Conservation (phyloP, 2,888 invertebrate genomes). For the Gastrophysa polygoni region DNA sequence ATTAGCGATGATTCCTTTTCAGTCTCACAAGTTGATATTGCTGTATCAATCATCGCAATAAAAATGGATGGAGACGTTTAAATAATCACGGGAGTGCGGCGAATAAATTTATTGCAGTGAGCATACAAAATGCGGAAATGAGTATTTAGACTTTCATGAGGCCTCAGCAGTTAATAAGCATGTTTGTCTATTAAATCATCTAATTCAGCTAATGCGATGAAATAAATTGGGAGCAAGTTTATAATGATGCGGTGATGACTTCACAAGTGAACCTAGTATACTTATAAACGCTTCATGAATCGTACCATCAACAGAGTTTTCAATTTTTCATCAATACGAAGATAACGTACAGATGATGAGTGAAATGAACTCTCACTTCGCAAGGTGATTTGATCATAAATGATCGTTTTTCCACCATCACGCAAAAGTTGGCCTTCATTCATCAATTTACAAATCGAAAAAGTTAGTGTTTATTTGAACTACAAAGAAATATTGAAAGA, state of each 20-base stretch:
- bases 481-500: no score
- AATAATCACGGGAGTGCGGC: conserved; percentile 8
- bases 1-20: neutral
- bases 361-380: no score
- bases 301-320: no score
- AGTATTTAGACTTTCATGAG: conserved; percentile 12
- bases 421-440: no score
- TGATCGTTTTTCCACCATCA: no score
- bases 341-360: no score
- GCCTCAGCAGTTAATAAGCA: conserved; percentile 10
- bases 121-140: conserved; percentile 17
- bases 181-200: conserved; percentile 16
- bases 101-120: conserved; percentile 13
- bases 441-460: no score
- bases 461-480: no score
- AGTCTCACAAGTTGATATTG: neutral
- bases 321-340: no score
- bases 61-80: conserved; percentile 11
- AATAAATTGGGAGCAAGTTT: conserved; percentile 6
- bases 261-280: no score
- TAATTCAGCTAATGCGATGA: conserved; percentile 11
- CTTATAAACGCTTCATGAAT: no score
- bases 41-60: conserved; percentile 7
- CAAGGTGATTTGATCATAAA: no score
- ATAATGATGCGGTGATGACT: conserved; percentile 11